These are phyloP conservation scores for Forbesichthys papilliferus DNA, from an alignment of 2,113 vertebrate genomes.

Conservation along the genomic window DNA sequence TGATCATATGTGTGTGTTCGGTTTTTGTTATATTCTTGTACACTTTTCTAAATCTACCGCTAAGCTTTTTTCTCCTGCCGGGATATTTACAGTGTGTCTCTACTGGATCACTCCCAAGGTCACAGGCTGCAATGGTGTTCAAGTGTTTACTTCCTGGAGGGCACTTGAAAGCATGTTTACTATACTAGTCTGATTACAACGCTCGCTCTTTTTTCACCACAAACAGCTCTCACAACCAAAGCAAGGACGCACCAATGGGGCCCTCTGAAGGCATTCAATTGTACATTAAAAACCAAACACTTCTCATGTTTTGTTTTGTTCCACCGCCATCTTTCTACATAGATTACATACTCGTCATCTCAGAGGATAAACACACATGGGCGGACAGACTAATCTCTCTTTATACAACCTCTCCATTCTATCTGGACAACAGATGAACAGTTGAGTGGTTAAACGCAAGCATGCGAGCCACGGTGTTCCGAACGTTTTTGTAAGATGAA, in stretches of 20 bases:
- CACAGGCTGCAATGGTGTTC: constrained; percentile 21
- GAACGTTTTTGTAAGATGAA: neutral
- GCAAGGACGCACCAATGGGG: constrained; percentile 60
- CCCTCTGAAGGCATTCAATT: constrained; percentile 44
- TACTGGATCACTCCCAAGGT: constrained; percentile 35
- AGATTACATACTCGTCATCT: constrained; percentile 49
- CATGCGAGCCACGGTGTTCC: no score
- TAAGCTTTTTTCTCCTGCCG: constrained; percentile 10
- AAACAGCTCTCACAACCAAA: constrained; percentile 34
- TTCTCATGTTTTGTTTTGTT: constrained; percentile 39
- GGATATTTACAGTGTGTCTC: constrained; percentile 40
- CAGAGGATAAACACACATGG: constrained; percentile 54
- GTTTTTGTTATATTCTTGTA: constrained; percentile 8
- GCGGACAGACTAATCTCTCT: constrained; percentile 40
- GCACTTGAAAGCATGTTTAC: constrained; percentile 42
- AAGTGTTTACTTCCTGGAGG: constrained; percentile 54
- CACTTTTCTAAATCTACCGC: constrained; percentile 5
- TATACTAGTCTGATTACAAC: constrained; percentile 32
- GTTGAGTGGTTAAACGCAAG: neutral
- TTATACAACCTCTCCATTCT: constrained; percentile 25
- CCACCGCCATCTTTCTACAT: constrained; percentile 25
- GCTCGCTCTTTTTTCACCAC: constrained; percentile 10
- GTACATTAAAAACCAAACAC: constrained; percentile 21
- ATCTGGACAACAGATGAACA: constrained; percentile 17
- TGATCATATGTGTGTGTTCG: constrained; percentile 16